Base-by-base conservation (phyloP, 1,140 invertebrate genomes). In the Battus philenor region DNA sequence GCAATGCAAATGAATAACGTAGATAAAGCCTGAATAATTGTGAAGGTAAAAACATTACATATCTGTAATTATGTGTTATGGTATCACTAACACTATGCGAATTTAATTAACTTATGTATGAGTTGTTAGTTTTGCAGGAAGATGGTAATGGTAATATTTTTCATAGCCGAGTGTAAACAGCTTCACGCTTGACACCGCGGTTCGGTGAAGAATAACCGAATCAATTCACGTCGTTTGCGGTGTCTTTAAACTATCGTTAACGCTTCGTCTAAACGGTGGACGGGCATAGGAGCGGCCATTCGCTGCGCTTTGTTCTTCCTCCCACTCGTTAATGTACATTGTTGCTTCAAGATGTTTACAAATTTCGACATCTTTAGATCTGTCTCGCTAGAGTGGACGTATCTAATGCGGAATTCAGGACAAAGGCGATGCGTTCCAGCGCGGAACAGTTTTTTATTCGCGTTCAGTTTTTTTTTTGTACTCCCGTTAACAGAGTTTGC, bases 241-340 rank as follows among this genome's bases (percentile, higher is more conserved):
- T 20, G 33, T 36, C 33, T 36, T 16, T 1, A 10, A 27, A 29
- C n/a, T 33, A 36, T 49, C 10, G 30, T 30, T 29, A 36, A 39
- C 26, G 18, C 31, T 47, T 10, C 8, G 41, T 59, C 30, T 59
- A 50, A 31, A 64, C 58, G 72, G 54, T 68, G 54, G 56, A 60
- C 60, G 50, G 65, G 56, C 62, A 58, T 59, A 65, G 62, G 52
- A 63, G 59, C 61, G 24, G 33, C 54, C 53, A 74, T 76, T 70
- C 58, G 70, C 46, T 52, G 72, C 65, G 60, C 57, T 59, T 69
- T 57, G 59, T 63, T 69, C 60, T 52, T 48, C 51, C 56, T 68
- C 65, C 54, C 59, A 50, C 51, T 66, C 67, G 59, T 68, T 67
- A 61, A 43, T 39, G 34, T 47, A 34, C 53, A 54, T 64, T 61